Percentiles rank a stretch among this genome's conserved stretches.
These are phyloP conservation scores for Drosophila littoralis DNA, from an alignment of 1,140 invertebrate species.

Conservation along the genomic window DNA sequence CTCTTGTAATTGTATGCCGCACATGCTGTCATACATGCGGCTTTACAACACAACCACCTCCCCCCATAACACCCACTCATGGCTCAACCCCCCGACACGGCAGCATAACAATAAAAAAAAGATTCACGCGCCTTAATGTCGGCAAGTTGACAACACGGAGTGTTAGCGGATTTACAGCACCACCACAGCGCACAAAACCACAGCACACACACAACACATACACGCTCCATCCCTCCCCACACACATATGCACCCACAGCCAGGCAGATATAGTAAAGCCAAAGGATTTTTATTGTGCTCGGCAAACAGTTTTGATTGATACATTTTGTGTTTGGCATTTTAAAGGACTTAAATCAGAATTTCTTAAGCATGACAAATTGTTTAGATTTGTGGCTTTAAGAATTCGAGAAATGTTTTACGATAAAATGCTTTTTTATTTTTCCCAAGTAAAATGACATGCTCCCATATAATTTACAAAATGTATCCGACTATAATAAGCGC, in stretches of 20 bases:
- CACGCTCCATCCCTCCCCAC: neutral
- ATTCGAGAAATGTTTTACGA: constrained; percentile 1
- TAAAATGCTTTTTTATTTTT: too few relatives aligned
- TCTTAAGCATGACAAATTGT: constrained; percentile 67
- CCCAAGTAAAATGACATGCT: too few relatives aligned
- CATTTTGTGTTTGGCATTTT: constrained; percentile 65
- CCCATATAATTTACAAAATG: too few relatives aligned
- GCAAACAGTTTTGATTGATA: constrained; percentile 73
- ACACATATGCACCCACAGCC: constrained; percentile 1
- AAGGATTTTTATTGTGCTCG: constrained; percentile 54
- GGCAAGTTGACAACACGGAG: constrained; percentile 76
- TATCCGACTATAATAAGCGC: too few relatives aligned
- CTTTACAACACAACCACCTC: constrained; percentile 34
- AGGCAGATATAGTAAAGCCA: constrained; percentile 21
- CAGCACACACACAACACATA: constrained; percentile 13
- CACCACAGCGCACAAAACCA: constrained; percentile 16
- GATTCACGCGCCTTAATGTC: constrained; percentile 75
- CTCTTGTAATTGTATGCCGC: constrained; percentile 68
- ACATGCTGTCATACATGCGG: constrained; percentile 54
- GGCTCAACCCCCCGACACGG: constrained; percentile 52
- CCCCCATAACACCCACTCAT: neutral
- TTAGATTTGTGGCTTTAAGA: constrained; percentile 5
- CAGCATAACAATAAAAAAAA: constrained; percentile 73
- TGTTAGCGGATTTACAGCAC: constrained; percentile 75
- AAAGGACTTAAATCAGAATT: constrained; percentile 50